Evolutionary conservation across 1,140 invertebrate genomes (phyloP), one percentile per base, ranked within the genome.

Genomic region (Physella acuta): DNA sequence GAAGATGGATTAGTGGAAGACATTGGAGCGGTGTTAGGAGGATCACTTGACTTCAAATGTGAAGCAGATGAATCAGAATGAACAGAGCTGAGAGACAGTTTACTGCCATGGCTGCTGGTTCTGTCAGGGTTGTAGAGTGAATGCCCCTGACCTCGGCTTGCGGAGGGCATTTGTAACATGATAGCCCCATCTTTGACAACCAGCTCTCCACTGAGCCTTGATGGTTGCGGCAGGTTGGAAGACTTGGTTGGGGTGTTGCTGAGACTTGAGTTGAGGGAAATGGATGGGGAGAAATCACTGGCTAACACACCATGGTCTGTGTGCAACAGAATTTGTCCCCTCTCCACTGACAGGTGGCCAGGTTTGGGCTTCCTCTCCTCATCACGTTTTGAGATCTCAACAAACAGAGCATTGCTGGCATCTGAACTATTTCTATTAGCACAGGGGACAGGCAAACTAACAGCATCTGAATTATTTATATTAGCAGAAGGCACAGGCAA

Each of bases 331-430:
- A 63, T 63, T 20, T 63, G 34, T 5, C 61, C 61, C n/a, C 28
- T 44, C n/a, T 63, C 34, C 37, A 63, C 61, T 39, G 61, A 39
- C 61, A 63, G 28, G 37, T 63, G 61, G 20, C 61, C 61, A 11
- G 34, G 33, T 30, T 44, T 63, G 37, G 61, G 34, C n/a, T 44
- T 39, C 8, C 16, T 37, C 3, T 24, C 33, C 20, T 30, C 14
- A 28, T 63, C 61, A 24, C 61, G 33, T 4, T 16, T 37, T n/a
- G 26, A 24, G 8, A 63, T 37, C 28, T 63, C 61, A n/a, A 8
- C n/a, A 20, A 63, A 31, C 8, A 63, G 36, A 8, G 61, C 61
- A 26, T n/a, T 39, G 28, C 61, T 63, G 24, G 20, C 53, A 55
- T 20, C 53, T 30, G 24, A 24, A 8, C 24, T 24, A 24, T 55